A percentile compares a stretch with the other conserved stretches of the same genome.
phyloP scores from a whole-genome alignment of 2,888 invertebrate genomes.

The Pemphredon lugubris region DNA sequence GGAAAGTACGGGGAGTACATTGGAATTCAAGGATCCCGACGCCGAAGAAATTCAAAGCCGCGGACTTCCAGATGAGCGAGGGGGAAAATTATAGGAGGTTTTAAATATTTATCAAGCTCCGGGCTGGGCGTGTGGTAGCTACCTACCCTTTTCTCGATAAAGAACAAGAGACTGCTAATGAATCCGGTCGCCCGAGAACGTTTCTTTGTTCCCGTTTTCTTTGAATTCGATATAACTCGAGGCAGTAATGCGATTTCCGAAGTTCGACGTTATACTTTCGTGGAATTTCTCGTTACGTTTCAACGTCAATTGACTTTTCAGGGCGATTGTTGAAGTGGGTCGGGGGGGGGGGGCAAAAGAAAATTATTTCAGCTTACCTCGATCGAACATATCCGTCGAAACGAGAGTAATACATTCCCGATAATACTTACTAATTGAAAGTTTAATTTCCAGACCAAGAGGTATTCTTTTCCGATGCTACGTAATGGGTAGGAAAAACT shows the following conservation, averaged over 20 bases:
- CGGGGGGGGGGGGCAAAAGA: too few species aligned
- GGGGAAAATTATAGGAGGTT: slow-evolving; percentile 54
- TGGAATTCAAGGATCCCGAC: slow-evolving; percentile 26
- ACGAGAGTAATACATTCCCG: too few species aligned
- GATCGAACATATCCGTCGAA: too few species aligned
- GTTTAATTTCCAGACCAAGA: too few species aligned
- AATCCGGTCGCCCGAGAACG: slow-evolving; percentile 39
- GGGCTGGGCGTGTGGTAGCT: slow-evolving; percentile 26
- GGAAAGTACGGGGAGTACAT: too few species aligned
- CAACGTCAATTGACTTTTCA: slow-evolving; percentile 6
- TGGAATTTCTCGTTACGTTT: slow-evolving; percentile 16
- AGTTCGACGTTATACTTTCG: slow-evolving; percentile 34
- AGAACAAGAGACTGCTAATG: slow-evolving; percentile 55
- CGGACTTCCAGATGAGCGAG: slow-evolving; percentile 12
- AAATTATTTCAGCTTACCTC: too few species aligned
- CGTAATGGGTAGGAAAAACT: too few species aligned
- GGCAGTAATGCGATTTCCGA: slow-evolving; percentile 12
- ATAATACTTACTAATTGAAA: too few species aligned
- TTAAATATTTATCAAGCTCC: slow-evolving; percentile 61
- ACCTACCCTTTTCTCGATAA: slow-evolving; percentile 36
- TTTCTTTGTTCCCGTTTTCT: slow-evolving; percentile 27
- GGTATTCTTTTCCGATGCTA: too few species aligned
- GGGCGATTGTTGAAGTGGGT: slow-evolving; percentile 6
- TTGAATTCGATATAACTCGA: slow-evolving; percentile 29
- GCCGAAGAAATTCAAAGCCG: slow-evolving; percentile 31